Percentiles rank a stretch among this genome's conserved stretches.
phyloP scores from a whole-genome alignment of 2,113 vertebrate species.

The Arvicanthis niloticus region DNA sequence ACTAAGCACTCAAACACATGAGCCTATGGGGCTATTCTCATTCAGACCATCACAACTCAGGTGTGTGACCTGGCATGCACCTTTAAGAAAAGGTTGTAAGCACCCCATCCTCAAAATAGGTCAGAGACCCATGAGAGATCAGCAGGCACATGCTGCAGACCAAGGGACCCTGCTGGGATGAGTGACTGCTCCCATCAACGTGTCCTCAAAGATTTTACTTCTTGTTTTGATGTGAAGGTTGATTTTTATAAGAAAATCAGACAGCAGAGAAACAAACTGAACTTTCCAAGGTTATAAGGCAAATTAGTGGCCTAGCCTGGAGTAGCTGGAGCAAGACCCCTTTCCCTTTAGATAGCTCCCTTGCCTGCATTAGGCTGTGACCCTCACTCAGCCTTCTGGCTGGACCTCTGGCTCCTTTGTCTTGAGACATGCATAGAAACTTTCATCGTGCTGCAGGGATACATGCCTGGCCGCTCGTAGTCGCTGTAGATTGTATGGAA shows the following conservation, averaged over 20 bases:
- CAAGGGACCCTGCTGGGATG: too few species aligned
- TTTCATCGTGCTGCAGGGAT: not conserved
- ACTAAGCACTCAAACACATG: not conserved
- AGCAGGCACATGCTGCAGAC: not conserved
- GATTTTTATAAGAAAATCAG: not conserved
- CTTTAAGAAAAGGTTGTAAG: not conserved
- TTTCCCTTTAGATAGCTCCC: not conserved
- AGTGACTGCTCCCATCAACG: accelerated
- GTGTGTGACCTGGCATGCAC: not conserved
- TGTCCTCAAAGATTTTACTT: not conserved
- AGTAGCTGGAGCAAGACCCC: not conserved
- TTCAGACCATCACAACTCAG: not conserved
- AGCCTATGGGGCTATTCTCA: not conserved
- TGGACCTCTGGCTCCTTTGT: not conserved
- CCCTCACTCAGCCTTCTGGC: not conserved
- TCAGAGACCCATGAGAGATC: not conserved
- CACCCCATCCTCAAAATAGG: not conserved
- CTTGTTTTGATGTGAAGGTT: not conserved
- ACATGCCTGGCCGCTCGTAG: not conserved
- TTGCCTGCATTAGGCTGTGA: not conserved
- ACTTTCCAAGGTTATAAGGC: not conserved
- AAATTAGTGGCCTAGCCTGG: not conserved
- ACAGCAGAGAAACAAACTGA: not conserved
- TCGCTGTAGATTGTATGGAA: not conserved
- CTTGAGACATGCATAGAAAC: not conserved